These are phyloP conservation scores for Onychostoma macrolepis DNA, from an alignment of 2,113 vertebrate genomes.

Conservation along the genomic window DNA sequence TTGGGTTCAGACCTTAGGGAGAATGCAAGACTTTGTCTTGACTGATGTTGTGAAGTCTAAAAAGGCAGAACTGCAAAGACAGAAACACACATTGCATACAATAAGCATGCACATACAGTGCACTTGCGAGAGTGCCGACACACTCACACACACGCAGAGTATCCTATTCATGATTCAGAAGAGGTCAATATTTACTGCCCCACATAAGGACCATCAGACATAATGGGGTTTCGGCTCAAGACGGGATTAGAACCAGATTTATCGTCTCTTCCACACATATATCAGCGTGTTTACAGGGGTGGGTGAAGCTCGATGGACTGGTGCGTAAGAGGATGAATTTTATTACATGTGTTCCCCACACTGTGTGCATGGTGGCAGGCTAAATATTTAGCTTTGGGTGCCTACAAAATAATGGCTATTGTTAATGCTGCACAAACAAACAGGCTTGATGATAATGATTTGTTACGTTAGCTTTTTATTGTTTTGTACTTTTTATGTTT, in stretches of 20 bases:
- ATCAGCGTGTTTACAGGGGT: not conserved
- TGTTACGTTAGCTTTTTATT: slow-evolving; percentile 53
- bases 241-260: not conserved
- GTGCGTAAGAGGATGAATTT: not conserved
- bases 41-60: not conserved
- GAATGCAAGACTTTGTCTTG: not conserved
- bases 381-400: slow-evolving; percentile 49
- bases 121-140: not conserved
- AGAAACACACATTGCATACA: slow-evolving; percentile 15
- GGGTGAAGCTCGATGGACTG: not conserved
- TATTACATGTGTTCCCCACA: slow-evolving; percentile 8
- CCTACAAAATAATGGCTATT: slow-evolving; percentile 48
- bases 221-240: slow-evolving; percentile 17
- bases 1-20: slow-evolving; percentile 18
- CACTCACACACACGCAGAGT: not conserved
- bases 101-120: not conserved
- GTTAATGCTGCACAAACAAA: slow-evolving; percentile 53
- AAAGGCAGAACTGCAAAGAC: not conserved
- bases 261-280: not conserved
- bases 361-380: slow-evolving; percentile 21
- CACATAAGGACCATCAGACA: not conserved
- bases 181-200: slow-evolving; percentile 20
- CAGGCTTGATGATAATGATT: slow-evolving; percentile 47
- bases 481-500: slow-evolving; percentile 55
- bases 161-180: slow-evolving; percentile 1